phyloP scores from a whole-genome alignment of 2,113 vertebrate species.

The Phylloscopus trochiloides region DNA sequence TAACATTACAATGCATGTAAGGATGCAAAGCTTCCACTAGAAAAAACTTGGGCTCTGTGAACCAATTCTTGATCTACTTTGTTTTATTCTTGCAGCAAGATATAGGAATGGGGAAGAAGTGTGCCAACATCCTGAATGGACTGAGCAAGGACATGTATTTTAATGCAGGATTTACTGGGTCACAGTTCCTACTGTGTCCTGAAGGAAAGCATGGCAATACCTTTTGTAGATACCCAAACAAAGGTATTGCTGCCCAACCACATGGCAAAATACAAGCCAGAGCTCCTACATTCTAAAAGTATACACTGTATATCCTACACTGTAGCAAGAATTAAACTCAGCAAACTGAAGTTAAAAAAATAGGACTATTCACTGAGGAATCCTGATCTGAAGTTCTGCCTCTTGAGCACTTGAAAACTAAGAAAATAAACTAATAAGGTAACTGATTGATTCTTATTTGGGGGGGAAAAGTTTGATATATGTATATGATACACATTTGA shows the following conservation, averaged over 20 bases:
- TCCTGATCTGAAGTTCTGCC: neutral
- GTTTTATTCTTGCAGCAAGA: neutral
- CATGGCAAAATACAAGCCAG: neutral
- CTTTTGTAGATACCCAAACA: neutral
- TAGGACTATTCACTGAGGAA: neutral
- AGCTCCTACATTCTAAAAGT: neutral
- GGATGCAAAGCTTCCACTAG: neutral
- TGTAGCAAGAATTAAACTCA: neutral
- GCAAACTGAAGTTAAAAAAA: neutral
- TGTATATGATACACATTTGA: neutral
- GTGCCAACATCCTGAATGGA: neutral
- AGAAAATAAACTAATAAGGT: neutral
- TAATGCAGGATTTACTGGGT: neutral
- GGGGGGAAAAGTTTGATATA: neutral
- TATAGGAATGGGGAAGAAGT: neutral
- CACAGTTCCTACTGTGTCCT: neutral
- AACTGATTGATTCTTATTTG: neutral
- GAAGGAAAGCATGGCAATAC: neutral
- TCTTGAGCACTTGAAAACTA: neutral
- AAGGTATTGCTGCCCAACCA: neutral
- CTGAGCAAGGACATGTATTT: neutral
- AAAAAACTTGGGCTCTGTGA: neutral
- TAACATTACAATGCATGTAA: neutral
- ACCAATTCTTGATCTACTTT: neutral
- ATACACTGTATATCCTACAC: accelerated